Base-by-base conservation (phyloP, 2,797 vertebrate species). In the Helarctos malayanus region DNA sequence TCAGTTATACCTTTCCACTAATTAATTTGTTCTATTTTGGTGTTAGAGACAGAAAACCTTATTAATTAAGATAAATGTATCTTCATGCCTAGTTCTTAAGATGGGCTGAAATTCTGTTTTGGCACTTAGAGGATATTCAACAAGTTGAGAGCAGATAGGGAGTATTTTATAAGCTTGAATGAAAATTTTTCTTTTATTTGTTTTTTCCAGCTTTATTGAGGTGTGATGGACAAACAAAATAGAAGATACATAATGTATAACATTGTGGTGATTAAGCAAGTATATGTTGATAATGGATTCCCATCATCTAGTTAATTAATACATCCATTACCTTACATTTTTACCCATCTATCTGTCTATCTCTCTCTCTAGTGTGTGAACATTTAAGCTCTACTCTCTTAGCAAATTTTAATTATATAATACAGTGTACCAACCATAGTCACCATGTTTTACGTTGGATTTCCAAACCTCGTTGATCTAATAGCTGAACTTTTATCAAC, bases 1-100 rank as follows among this genome's bases (percentile, higher is more conserved):
- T 47, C 57, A 27, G 2, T 19, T 86, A 11, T 75, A 69, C 6
- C 78, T 6, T 87, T 84, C 80, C 45, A 61, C 6, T 63, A 15
- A 23, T 52, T 21, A 38, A 76, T 95, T 93, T 52, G 38, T 82
- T 94, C n/a, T 84, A 14, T 79, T 78, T 94, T 63, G 54, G 12
- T 38, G 8, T 52, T 45, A 92, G 84, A 81, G 4, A 59, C 52
- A 27, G 29, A 47, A 91, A 63, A 49, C 2, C 54, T 84, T 87
- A 56, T 92, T 81, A 86, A 8, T 16, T 54, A 75, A 54, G 25
- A 75, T 49, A 76, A 86, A 52, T 7, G 21, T 14, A 47, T 18
- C n/a, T 84, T 65, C 4, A 75, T 32, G 11, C 8, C 54, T 78
- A 52, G 1, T 85, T 12, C 49, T 91, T 65, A 18, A 86, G 25